Evolutionary conservation across 2,113 vertebrate genomes (phyloP).

Genomic region (Chlamydotis undulata): DNA sequence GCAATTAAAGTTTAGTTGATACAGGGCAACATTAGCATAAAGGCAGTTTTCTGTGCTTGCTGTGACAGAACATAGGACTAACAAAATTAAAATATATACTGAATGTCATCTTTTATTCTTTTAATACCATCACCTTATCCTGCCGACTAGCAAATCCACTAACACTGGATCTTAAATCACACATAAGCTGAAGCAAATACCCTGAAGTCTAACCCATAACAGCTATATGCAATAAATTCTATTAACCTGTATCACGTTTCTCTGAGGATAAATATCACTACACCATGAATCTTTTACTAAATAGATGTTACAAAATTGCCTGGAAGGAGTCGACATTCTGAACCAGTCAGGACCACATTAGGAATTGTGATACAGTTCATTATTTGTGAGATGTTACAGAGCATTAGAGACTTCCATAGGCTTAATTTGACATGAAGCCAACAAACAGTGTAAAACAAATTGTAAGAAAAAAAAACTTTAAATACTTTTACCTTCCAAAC

Average conservation of each 20-base stretch:
- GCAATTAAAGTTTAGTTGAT: constrained; percentile 36
- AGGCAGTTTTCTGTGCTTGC: constrained; percentile 2
- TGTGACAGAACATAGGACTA: constrained; percentile 2
- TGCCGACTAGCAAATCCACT: background rate
- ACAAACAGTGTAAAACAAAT: constrained; percentile 27
- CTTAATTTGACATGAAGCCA: constrained; percentile 37
- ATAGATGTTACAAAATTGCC: constrained; percentile 56
- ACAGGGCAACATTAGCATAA: background rate
- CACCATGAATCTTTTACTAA: constrained; percentile 46
- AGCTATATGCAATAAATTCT: constrained; percentile 34
- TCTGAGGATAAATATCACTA: constrained; percentile 48
- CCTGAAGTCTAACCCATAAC: constrained; percentile 20
- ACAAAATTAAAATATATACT: constrained; percentile 13
- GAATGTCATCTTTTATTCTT: constrained; percentile 11
- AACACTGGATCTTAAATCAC: constrained; percentile 22
- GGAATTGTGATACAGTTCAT: constrained; percentile 47
- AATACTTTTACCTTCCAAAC: background rate
- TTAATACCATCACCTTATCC: background rate
- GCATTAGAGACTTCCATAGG: background rate
- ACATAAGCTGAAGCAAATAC: constrained; percentile 17
- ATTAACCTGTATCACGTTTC: constrained; percentile 44
- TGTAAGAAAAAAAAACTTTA: background rate
- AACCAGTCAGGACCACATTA: constrained; percentile 30
- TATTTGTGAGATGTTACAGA: constrained; percentile 1
- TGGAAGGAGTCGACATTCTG: constrained; percentile 26